Conservation (phyloP, 1,140 invertebrate genomes). For the Sminthurides bifidus region DNA sequence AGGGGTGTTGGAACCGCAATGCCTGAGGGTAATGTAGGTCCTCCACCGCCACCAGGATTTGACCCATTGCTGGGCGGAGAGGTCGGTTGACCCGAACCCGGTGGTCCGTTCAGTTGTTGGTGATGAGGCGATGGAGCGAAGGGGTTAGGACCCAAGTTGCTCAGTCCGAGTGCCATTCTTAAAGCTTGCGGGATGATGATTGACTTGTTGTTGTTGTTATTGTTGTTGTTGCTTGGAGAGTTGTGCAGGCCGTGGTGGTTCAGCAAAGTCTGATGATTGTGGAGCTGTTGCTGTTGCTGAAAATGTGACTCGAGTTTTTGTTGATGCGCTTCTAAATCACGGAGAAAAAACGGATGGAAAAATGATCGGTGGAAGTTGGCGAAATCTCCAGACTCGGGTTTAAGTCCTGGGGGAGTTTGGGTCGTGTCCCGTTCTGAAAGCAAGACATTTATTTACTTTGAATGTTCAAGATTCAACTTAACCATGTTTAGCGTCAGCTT, state of each 20-base stretch:
- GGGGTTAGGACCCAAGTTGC: constrained; percentile 17
- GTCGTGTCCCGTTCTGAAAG: constrained; percentile 12
- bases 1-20: constrained; percentile 36
- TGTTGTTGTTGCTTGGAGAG: constrained; percentile 7
- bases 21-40: constrained; percentile 21
- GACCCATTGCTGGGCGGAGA: too few species aligned
- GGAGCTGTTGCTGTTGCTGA: constrained; percentile 3
- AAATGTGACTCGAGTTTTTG: constrained; percentile 16
- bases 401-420: constrained; percentile 17
- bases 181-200: constrained; percentile 32
- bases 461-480: background rate
- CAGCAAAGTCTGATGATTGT: background rate
- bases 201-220: constrained; percentile 19
- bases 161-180: constrained; percentile 30
- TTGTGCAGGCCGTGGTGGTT: constrained; percentile 3
- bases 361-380: constrained; percentile 17
- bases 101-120: too few species aligned
- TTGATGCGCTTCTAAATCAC: constrained; percentile 27
- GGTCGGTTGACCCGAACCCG: too few species aligned
- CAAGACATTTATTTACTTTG: background rate
- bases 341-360: constrained; percentile 28
- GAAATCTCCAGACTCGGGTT: constrained; percentile 15
- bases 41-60: background rate
- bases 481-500: too few species aligned
- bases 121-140: constrained; percentile 35